phyloP scores from a whole-genome alignment of 2,888 invertebrate species.

The Heliconius ismenius region DNA sequence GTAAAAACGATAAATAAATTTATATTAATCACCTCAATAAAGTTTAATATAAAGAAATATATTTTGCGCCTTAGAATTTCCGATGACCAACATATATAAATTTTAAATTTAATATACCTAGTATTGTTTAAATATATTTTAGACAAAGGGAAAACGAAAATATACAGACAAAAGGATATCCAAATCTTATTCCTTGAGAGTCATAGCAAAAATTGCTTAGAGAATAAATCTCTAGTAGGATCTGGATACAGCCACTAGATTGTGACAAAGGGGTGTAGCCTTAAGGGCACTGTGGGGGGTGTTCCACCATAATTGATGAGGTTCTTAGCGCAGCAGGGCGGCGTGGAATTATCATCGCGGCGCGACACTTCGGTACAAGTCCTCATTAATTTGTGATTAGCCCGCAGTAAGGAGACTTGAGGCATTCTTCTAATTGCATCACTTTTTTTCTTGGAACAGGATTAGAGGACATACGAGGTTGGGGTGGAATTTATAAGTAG shows the following conservation, averaged over 20 bases:
- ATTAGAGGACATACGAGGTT: slow-evolving; percentile 36
- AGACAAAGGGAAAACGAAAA: neutral
- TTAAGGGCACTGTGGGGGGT: slow-evolving; percentile 62
- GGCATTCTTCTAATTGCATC: slow-evolving; percentile 77
- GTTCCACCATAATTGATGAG: slow-evolving; percentile 79
- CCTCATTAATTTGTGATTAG: slow-evolving; percentile 81
- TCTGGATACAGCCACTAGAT: slow-evolving; percentile 47
- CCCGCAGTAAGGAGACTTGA: slow-evolving; percentile 69
- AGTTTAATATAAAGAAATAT: neutral
- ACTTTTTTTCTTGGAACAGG: slow-evolving; percentile 58
- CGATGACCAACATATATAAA: neutral
- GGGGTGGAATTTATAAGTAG: slow-evolving; percentile 28
- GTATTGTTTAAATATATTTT: too few relatives aligned
- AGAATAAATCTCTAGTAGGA: slow-evolving; percentile 43
- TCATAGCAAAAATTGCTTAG: slow-evolving; percentile 36
- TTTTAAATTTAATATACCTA: neutral
- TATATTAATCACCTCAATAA: neutral
- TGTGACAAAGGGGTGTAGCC: slow-evolving; percentile 57
- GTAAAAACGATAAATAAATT: neutral
- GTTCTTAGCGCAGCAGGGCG: slow-evolving; percentile 80
- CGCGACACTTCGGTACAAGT: slow-evolving; percentile 75
- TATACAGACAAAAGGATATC: neutral
- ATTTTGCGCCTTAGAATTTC: neutral
- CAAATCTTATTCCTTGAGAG: neutral
- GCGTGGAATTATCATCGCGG: slow-evolving; percentile 74